phyloP scores from a whole-genome alignment of 2,113 vertebrate species.

The Thamnophis sirtalis region DNA sequence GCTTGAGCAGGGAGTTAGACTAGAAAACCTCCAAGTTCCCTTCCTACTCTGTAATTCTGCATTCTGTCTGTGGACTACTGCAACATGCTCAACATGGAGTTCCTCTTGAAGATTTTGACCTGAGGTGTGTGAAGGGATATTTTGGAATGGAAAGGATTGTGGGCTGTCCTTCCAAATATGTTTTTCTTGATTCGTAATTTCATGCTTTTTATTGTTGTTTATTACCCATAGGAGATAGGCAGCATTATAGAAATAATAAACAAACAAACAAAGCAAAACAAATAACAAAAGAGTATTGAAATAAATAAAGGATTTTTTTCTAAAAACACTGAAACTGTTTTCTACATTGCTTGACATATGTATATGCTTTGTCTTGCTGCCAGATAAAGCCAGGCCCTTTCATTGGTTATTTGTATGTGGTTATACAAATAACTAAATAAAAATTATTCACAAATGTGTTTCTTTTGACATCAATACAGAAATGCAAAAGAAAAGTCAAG shows the following conservation, averaged over 20 bases:
- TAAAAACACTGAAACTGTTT: neutral
- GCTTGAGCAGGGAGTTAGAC: neutral
- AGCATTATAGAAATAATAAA: neutral
- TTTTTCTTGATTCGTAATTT: neutral
- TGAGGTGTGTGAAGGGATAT: neutral
- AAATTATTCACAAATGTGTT: neutral
- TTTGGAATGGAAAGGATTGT: neutral
- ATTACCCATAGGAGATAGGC: neutral
- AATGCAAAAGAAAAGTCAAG: conserved; percentile 23
- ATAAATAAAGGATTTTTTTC: neutral
- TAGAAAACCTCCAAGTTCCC: neutral
- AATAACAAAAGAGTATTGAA: neutral
- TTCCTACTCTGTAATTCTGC: neutral
- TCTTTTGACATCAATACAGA: conserved; percentile 13
- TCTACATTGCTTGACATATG: neutral
- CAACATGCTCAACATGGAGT: neutral
- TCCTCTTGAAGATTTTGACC: neutral
- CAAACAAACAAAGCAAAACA: neutral
- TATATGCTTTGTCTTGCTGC: neutral
- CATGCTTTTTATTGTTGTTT: neutral
- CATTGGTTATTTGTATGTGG: neutral
- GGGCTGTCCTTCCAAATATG: neutral
- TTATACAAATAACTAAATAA: neutral
- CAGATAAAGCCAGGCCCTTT: conserved; percentile 3
- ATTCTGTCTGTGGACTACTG: neutral